A percentile compares a stretch with the other conserved stretches of the same genome.
Evolutionary conservation across 2,888 invertebrate genomes (phyloP).

Genomic region (Sminthurinus aureus): DNA sequence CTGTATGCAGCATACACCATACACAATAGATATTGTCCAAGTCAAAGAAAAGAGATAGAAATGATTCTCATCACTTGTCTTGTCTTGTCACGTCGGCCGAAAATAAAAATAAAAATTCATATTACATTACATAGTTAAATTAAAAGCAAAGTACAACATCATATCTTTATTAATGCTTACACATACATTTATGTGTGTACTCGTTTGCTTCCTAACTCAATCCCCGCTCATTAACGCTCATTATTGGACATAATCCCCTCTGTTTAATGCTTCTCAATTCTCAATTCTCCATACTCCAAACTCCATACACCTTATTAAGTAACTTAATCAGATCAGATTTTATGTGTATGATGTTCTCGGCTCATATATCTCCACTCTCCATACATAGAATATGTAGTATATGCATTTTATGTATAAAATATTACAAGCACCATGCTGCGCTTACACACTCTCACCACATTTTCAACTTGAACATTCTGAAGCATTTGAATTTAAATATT

Average conservation of each 20-base stretch:
- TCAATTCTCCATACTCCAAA: no score
- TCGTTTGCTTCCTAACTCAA: conserved; percentile 40
- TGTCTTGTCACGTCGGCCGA: conserved; percentile 21
- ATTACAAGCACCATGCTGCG: background rate
- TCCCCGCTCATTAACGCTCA: conserved; percentile 21
- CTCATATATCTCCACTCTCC: background rate
- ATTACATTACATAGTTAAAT: conserved; percentile 29
- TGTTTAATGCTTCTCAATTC: background rate
- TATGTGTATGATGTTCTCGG: background rate
- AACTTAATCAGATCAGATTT: conserved; percentile 31
- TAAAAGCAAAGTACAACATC: background rate
- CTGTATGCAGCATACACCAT: no score
- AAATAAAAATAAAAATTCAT: conserved; percentile 19
- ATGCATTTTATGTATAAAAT: background rate
- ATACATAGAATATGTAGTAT: background rate
- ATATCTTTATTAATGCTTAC: conserved; percentile 29
- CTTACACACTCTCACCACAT: background rate
- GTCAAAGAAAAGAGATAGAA: background rate
- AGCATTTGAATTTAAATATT: background rate
- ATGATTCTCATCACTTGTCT: background rate
- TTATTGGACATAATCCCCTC: background rate
- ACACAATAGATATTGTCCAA: background rate
- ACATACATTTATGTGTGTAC: conserved; percentile 28
- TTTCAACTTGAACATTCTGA: background rate
- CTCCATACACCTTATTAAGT: conserved; percentile 32